A percentile compares a stretch with the other conserved stretches of the same genome.
These are phyloP conservation scores for Spizella passerina DNA, from an alignment of 2,797 vertebrate genomes.

Conservation along the genomic window DNA sequence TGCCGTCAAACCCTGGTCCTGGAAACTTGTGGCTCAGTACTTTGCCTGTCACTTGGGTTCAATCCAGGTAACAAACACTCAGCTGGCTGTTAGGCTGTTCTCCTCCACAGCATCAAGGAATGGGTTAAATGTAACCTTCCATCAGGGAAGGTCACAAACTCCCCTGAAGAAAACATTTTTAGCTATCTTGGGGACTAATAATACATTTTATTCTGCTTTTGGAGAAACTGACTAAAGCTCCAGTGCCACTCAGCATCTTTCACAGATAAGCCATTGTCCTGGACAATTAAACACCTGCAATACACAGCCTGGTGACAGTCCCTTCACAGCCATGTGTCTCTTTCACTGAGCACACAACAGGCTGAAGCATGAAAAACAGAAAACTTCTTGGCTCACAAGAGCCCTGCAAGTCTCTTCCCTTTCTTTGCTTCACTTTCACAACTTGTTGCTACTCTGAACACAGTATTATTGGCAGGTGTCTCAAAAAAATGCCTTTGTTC, in stretches of 20 bases:
- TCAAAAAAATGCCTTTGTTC: not conserved
- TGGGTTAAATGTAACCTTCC: not conserved
- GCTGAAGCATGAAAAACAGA: not conserved
- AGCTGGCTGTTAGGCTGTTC: not conserved
- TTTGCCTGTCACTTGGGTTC: too few relatives aligned
- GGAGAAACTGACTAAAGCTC: not conserved
- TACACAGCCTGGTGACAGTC: not conserved
- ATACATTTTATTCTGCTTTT: constrained; percentile 9
- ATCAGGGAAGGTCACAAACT: not conserved
- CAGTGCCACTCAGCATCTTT: constrained; percentile 19
- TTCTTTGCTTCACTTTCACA: not conserved
- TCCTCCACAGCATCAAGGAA: not conserved
- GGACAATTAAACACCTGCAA: constrained; percentile 23
- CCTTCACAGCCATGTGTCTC: not conserved
- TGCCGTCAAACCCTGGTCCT: too few relatives aligned
- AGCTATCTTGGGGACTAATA: not conserved
- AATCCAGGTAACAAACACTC: not conserved
- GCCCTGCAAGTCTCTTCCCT: not conserved
- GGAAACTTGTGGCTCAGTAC: too few relatives aligned
- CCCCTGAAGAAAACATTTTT: not conserved
- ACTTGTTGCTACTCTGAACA: not conserved
- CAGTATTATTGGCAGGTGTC: not conserved
- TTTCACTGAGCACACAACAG: not conserved
- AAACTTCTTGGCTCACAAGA: not conserved
- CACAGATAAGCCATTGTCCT: not conserved